Conservation (phyloP, 2,113 vertebrate species). For the Catagonus wagneri region DNA sequence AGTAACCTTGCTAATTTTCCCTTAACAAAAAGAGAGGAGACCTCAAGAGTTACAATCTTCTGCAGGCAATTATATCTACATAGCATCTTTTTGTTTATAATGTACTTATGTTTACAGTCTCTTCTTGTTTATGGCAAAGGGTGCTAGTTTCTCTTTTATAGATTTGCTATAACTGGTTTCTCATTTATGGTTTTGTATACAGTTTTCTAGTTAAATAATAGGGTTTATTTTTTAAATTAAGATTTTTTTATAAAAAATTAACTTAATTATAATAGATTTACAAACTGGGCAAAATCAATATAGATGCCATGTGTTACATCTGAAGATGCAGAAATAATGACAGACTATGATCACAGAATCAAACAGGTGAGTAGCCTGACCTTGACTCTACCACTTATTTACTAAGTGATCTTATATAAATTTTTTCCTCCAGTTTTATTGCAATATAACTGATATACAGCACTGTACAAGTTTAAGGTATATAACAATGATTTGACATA, state of each 20-base stretch:
- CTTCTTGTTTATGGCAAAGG: background rate
- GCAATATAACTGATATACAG: background rate
- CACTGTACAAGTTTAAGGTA: background rate
- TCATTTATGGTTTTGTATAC: background rate
- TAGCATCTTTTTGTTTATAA: background rate
- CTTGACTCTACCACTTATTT: background rate
- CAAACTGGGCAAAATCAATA: background rate
- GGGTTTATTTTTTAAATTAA: background rate
- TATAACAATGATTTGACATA: background rate
- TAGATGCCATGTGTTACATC: background rate
- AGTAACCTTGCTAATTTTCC: background rate
- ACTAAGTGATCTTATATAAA: background rate
- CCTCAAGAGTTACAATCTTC: background rate
- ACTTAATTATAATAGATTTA: background rate
- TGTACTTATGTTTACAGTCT: background rate
- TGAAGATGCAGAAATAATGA: background rate
- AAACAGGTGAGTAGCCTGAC: background rate
- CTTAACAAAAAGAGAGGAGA: background rate
- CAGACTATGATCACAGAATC: background rate
- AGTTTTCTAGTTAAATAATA: constrained; percentile 38
- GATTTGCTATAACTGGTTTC: background rate
- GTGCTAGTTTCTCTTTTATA: background rate
- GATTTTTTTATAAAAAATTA: background rate
- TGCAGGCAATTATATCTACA: background rate
- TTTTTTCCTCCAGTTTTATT: background rate